Base-by-base conservation (phyloP, 2,113 vertebrate species). In the Esox niger region DNA sequence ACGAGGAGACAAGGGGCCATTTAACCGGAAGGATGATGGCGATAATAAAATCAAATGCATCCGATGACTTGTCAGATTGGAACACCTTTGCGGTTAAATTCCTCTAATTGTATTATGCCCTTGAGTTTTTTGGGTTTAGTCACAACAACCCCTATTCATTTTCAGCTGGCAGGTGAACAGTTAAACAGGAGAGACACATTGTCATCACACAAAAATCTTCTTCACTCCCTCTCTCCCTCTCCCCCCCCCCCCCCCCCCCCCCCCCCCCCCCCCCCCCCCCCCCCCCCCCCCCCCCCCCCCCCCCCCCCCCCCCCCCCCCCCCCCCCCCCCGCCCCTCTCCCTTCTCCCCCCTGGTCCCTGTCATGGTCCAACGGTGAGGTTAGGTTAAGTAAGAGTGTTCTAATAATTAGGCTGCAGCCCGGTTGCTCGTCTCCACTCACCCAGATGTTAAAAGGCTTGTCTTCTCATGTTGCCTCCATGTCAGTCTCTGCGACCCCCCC, bases 401-500 rank as follows among this genome's bases (percentile, higher is more conserved):
- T 93, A 91, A 95, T 95, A 93, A 94, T 93, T 93, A 94, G 92
- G 85, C 87, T 81, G 93, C 91, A 89, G 84, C 91, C 69, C 60
- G 46, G 87, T 90, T 88, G 90, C 82, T 78, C 89, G 87, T 87
- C 87, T 89, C 90, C 91, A 92, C 94, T 96, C 94, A 94, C 93
- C 94, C 95, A 98, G 95, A 97, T 96, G 95, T 95, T 94, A 93
- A 92, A 94, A 93, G 92, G 82, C 91, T 89, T 82, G 81, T 92
- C 91, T 89, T 90, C 78, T 83, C 80, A 90, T 87, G 88, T 87
- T 88, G 80, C 80, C 86, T 88, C 88, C 82, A 83, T 84, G 79
- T 88, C 83, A 85, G 78, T 79, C 75, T 60, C 68, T 49, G 64
- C 71, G 71, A 46, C 10, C 62, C 6, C 13, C 56, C 10, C 61